These are phyloP conservation scores for Cyprinodon diabolis DNA, from an alignment of 2,797 vertebrate species.

Conservation along the genomic window DNA sequence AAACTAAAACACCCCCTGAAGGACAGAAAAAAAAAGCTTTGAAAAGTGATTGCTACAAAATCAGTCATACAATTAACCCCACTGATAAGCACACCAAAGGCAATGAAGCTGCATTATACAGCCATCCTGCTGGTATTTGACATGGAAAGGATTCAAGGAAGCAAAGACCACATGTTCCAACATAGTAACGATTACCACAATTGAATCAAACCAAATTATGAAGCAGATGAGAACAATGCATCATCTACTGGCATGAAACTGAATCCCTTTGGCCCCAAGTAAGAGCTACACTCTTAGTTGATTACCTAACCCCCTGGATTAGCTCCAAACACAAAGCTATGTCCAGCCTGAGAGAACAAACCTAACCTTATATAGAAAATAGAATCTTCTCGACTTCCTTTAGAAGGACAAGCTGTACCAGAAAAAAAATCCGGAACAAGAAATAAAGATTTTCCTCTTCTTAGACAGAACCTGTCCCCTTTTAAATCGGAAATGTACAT, in stretches of 20 bases:
- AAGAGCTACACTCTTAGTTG: constrained; percentile 43
- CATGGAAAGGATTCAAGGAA: constrained; percentile 15
- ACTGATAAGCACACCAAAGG: constrained; percentile 45
- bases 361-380: constrained; percentile 70
- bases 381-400: constrained; percentile 22
- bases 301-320: constrained; percentile 63
- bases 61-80: constrained; percentile 25
- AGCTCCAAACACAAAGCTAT: constrained; percentile 54
- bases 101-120: constrained; percentile 38
- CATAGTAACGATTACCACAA: constrained; percentile 37
- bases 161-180: constrained; percentile 31
- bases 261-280: constrained; percentile 46
- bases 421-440: constrained; percentile 26
- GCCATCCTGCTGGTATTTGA: constrained; percentile 34
- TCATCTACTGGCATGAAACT: constrained; percentile 46
- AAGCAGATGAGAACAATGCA: constrained; percentile 39
- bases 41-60: constrained; percentile 23
- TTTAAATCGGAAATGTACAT: constrained; percentile 18
- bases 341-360: constrained; percentile 50
- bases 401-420: constrained; percentile 20
- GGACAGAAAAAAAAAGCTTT: constrained; percentile 10
- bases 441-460: constrained; percentile 19
- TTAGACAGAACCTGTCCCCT: constrained; percentile 10
- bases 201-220: constrained; percentile 49
- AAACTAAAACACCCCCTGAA: constrained; percentile 7